Percentiles rank a stretch among this genome's conserved stretches.
Conservation (phyloP, 2,113 vertebrate species). For the Microcebus griseorufus region DNA sequence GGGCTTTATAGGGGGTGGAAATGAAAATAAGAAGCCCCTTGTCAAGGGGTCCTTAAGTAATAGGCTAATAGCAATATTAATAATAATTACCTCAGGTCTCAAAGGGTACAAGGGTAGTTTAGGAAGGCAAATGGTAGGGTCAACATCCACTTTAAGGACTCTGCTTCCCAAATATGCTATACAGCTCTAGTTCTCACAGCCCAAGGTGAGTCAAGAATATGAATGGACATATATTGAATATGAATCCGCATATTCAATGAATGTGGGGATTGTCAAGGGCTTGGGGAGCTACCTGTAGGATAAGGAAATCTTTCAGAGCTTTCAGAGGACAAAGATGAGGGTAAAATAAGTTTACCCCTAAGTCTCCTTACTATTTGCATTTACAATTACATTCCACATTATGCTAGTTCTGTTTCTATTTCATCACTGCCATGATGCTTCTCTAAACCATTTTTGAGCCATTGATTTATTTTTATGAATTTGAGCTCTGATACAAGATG, state of each 20-base stretch:
- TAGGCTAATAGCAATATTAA: neutral
- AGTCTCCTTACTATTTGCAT: neutral
- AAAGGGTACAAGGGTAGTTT: neutral
- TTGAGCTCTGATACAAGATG: neutral
- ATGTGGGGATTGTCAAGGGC: too few species aligned
- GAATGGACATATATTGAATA: neutral
- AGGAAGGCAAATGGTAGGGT: neutral
- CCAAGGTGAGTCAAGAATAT: neutral
- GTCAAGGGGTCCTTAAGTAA: neutral
- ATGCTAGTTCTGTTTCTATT: neutral
- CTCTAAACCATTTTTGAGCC: neutral
- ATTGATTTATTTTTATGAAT: neutral
- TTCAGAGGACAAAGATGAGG: neutral
- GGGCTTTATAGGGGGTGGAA: neutral
- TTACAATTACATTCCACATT: neutral
- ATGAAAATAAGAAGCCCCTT: neutral
- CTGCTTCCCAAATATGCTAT: neutral
- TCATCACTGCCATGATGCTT: neutral
- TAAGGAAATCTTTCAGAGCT: neutral
- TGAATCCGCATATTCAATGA: neutral
- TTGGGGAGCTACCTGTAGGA: neutral
- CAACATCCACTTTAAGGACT: neutral
- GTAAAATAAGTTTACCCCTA: neutral
- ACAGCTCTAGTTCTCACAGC: neutral
- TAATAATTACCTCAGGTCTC: neutral